These are phyloP conservation scores for Nymphalis urticae DNA, from an alignment of 2,888 invertebrate genomes.

Conservation along the genomic window DNA sequence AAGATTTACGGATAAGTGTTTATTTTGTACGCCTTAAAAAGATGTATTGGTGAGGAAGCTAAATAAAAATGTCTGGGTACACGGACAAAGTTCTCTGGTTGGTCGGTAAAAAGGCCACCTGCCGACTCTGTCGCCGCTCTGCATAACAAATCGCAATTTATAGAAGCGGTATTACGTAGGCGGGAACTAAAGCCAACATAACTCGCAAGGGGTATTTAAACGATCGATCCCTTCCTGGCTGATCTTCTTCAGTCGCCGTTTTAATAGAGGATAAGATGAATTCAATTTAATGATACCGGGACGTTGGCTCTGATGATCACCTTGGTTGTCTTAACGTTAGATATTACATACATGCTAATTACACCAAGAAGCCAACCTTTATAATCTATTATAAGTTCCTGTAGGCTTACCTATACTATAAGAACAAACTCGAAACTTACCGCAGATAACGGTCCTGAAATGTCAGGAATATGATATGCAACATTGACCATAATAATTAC, in stretches of 20 bases:
- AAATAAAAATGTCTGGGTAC: conserved; percentile 24
- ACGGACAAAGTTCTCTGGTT: conserved; percentile 27
- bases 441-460: no score
- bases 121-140: conserved; percentile 57
- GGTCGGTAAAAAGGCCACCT: conserved; percentile 59
- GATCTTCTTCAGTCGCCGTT: conserved; percentile 31
- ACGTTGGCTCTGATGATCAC: conserved; percentile 24
- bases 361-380: background rate
- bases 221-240: conserved; percentile 29
- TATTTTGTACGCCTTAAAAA: conserved; percentile 11
- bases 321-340: conserved; percentile 4
- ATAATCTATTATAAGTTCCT: background rate
- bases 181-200: conserved; percentile 37
- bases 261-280: conserved; percentile 29
- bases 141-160: conserved; percentile 75
- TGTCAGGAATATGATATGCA: no score
- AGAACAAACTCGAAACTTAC: background rate
- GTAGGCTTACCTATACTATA: background rate
- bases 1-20: conserved; percentile 3
- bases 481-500: no score
- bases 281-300: conserved; percentile 27
- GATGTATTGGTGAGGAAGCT: conserved; percentile 19
- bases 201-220: conserved; percentile 32
- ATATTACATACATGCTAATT: conserved; percentile 13
- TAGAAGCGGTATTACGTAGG: conserved; percentile 52